phyloP scores from a whole-genome alignment of 2,797 vertebrate genomes.

The Tarsius wallacei region DNA sequence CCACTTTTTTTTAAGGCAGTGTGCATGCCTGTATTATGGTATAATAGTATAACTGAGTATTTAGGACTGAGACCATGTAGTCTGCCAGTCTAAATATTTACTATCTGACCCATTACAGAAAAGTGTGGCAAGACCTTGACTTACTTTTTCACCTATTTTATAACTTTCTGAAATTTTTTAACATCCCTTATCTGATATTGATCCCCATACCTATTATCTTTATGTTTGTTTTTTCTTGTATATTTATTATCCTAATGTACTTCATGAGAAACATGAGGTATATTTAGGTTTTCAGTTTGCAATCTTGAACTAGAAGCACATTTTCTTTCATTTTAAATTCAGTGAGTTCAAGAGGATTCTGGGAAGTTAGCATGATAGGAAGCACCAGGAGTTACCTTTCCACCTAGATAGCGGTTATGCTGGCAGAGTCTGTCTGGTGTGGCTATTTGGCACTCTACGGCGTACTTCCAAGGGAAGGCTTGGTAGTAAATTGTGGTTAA shows the following conservation, averaged over 20 bases:
- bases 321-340: constrained; percentile 23
- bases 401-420: not conserved
- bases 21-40: not conserved
- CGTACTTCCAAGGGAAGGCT: not conserved
- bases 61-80: not conserved
- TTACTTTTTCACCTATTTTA: not conserved
- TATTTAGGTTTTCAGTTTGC: not conserved
- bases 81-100: not conserved
- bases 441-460: not conserved
- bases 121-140: not conserved
- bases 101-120: not conserved
- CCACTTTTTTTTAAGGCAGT: not conserved
- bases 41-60: not conserved
- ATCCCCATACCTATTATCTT: not conserved
- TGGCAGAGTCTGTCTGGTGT: not conserved
- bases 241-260: not conserved
- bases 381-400: not conserved
- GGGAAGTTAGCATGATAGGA: not conserved
- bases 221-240: not conserved
- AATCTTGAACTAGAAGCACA: not conserved
- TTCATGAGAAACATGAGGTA: not conserved
- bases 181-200: not conserved
- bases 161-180: not conserved
- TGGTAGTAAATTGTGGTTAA: not conserved
- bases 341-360: not conserved